A percentile compares a stretch with the other conserved stretches of the same genome.
Conservation (phyloP, 2,888 invertebrate species). For the Pseudanteris insignis region DNA sequence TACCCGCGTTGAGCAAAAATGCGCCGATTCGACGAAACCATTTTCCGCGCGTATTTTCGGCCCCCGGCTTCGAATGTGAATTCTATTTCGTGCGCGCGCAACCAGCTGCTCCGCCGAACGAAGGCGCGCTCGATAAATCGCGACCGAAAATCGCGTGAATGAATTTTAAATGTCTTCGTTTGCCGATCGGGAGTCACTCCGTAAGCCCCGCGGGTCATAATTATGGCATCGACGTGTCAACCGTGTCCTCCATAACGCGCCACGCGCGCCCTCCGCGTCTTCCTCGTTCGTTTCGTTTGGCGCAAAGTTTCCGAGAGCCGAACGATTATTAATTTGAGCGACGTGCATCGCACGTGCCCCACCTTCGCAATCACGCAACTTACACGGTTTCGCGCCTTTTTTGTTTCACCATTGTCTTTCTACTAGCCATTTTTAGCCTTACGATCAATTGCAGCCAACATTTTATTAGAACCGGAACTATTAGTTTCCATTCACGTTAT, state of each 20-base stretch:
- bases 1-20: slow-evolving; percentile 34
- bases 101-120: slow-evolving; percentile 12
- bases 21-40: slow-evolving; percentile 41
- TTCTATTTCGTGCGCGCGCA: slow-evolving; percentile 31
- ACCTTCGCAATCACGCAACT: slow-evolving; percentile 50
- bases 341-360: slow-evolving; percentile 63
- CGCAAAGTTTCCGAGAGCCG: slow-evolving; percentile 27
- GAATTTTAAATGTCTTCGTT: slow-evolving; percentile 29
- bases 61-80: slow-evolving; percentile 27
- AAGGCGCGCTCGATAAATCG: slow-evolving; percentile 26
- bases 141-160: slow-evolving; percentile 11
- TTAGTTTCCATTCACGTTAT: too few species aligned
- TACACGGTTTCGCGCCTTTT: slow-evolving; percentile 54
- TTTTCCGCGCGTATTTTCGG: slow-evolving; percentile 43
- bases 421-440: slow-evolving; percentile 37
- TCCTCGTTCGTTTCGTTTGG: slow-evolving; percentile 9
- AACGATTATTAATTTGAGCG: slow-evolving; percentile 62
- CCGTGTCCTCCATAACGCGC: slow-evolving; percentile 50
- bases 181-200: slow-evolving; percentile 26
- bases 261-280: slow-evolving; percentile 25
- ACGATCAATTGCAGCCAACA: slow-evolving; percentile 22
- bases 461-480: slow-evolving; percentile 38
- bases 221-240: slow-evolving; percentile 51
- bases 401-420: slow-evolving; percentile 38
- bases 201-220: slow-evolving; percentile 47